A percentile compares a stretch with the other conserved stretches of the same genome.
Evolutionary conservation across 2,797 vertebrate species (phyloP).

Genomic region (Betta splendens): DNA sequence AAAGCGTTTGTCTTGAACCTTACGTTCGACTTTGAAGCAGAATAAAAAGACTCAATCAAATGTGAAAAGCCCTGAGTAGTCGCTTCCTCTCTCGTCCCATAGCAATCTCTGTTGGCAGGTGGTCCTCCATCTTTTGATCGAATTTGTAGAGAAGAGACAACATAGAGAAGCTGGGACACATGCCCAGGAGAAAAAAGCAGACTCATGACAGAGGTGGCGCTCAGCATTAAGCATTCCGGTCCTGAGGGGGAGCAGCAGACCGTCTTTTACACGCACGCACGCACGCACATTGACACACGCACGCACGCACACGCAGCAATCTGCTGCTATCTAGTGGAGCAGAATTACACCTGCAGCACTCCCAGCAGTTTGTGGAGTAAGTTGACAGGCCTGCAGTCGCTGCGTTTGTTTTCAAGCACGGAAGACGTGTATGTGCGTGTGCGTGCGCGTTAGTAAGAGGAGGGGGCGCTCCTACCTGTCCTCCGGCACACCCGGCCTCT

Average conservation of each 20-base stretch:
- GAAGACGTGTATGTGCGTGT: no score
- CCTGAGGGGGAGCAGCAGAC: slow-evolving; percentile 44
- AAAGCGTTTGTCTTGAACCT: slow-evolving; percentile 46
- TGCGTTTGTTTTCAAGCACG: no score
- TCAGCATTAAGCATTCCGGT: slow-evolving; percentile 32
- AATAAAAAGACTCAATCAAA: slow-evolving; percentile 65
- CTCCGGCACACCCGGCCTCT: slow-evolving; percentile 18
- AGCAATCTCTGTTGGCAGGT: slow-evolving; percentile 65
- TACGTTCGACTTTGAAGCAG: slow-evolving; percentile 50
- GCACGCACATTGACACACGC: slow-evolving; percentile 24
- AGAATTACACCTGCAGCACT: slow-evolving; percentile 64
- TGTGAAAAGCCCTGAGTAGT: slow-evolving; percentile 57
- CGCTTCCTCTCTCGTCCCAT: slow-evolving; percentile 49
- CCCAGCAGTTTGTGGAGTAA: slow-evolving; percentile 24
- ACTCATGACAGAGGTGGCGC: slow-evolving; percentile 48
- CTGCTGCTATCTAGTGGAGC: slow-evolving; percentile 77
- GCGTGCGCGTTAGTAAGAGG: neutral
- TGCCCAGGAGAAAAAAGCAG: slow-evolving; percentile 49
- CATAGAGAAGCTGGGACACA: slow-evolving; percentile 49
- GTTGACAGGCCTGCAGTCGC: slow-evolving; percentile 33
- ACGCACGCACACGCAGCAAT: slow-evolving; percentile 48
- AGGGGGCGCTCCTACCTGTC: slow-evolving; percentile 44
- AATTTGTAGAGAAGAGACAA: slow-evolving; percentile 59
- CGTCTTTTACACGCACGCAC: slow-evolving; percentile 40
- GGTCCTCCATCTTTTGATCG: slow-evolving; percentile 65